Evolutionary conservation across 2,888 invertebrate species (phyloP), one percentile per base, ranked within the genome.

Genomic region (Graphium colonna): DNA sequence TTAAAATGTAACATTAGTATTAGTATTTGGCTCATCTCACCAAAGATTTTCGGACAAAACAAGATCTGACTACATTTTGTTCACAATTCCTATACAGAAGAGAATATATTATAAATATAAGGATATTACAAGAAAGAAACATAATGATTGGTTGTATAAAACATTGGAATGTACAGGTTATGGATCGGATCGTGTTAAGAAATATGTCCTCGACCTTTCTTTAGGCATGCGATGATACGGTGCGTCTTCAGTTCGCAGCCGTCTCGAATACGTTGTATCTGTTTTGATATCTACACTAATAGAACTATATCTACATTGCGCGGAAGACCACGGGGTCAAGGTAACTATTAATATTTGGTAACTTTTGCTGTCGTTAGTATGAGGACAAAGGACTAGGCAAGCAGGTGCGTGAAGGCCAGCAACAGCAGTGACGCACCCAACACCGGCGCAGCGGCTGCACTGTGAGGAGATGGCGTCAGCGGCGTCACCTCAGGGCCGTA

Each of bases 291-390:
- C 60, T 59, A 58, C 58, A 61, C 57, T 77, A n/a, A 77, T 67
- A 78, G 82, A 84, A 78, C 79, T 82, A 73, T 82, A 86, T 82
- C 74, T 84, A 86, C 82, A 84, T 75, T 61, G 65, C 65, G 73
- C 68, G 69, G 67, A 65, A 60, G 81, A 84, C 84, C 77, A 58
- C 60, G 63, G 67, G 80, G 82, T 82, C 86, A 80, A 78, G 88
- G 88, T 89, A 88, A 89, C 87, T 80, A 64, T 77, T 75, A 83
- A 84, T 88, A 81, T 88, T 88, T 88, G 87, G 87, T 88, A 79
- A 80, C 75, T 73, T 80, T 77, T 83, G 76, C 78, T 81, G 76
- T 82, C 75, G 78, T 21, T 21, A 21, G 21, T 21, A 9, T 12
- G 63, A 58, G 44, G 51, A 51, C 42, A 9, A 60, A 52, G 58